Base-by-base conservation (phyloP, 2,113 vertebrate species). In the Tychaedon coryphoeus region DNA sequence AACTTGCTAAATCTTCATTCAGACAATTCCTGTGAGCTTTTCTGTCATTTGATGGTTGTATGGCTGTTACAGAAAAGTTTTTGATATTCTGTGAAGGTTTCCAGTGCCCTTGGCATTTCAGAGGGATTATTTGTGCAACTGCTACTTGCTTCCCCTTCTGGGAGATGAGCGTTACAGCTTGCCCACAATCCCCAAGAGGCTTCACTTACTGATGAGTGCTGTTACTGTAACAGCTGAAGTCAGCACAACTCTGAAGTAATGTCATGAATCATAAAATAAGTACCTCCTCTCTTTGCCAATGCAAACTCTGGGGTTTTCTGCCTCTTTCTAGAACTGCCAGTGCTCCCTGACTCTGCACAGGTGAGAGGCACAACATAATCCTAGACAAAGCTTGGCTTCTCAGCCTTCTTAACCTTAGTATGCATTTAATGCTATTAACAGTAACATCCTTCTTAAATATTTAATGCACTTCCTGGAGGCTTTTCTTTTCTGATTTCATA, bases 381-480 rank as follows among this genome's bases (percentile, higher is more conserved):
- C 92, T 62, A 88, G 26, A 70, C 64, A 92, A 83, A 92, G 51
- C 51, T 47, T 88, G 47, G 53, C 47, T 77, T 91, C 51, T 89
- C 87, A 84, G 69, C 60, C 64, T 50, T 86, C 90, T 84, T 91
- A 92, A 54, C 43, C 20, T 54, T 31, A 51, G 83, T 80, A 42
- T 40, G 54, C 2, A 4, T 89, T 89, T 96, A 94, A 94, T 71
- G 60, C 73, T 92, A 62, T 86, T 94, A 94, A 77, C 0, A 0
- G 54, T 66, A 84, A 80, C 65, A 95, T 86, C 87, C 80, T 88
- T 90, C 79, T 95, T 89, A 92, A 81, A 91, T 66, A 89, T 36
- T 87, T 65, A 77, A 67, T 67, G 53, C 65, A 43, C 14, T 71
- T 94, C 42, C 65, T 66, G 24, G 51, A 81, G 51, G 69, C 26